Evolutionary conservation across 2,888 invertebrate species (phyloP).

Genomic region (Isoperla grammatica): DNA sequence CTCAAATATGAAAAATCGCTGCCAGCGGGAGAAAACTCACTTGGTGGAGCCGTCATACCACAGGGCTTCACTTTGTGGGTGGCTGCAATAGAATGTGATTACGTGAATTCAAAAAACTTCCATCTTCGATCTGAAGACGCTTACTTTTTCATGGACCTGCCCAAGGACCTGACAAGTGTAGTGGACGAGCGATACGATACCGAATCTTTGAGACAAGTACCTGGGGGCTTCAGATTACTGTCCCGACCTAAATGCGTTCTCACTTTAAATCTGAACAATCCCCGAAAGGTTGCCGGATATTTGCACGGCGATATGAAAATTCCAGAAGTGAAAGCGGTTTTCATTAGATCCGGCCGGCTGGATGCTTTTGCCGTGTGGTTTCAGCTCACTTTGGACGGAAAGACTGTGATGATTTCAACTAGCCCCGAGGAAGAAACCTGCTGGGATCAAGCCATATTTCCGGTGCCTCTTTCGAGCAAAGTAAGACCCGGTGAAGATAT

Average conservation of each 20-base stretch:
- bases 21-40: slow-evolving; percentile 32
- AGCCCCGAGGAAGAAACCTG: slow-evolving; percentile 44
- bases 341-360: slow-evolving; percentile 48
- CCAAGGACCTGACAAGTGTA: slow-evolving; percentile 31
- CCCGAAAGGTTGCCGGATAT: slow-evolving; percentile 46
- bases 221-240: slow-evolving; percentile 47
- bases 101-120: background rate
- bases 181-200: slow-evolving; percentile 60
- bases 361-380: slow-evolving; percentile 70
- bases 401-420: slow-evolving; percentile 44
- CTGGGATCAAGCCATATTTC: slow-evolving; percentile 76
- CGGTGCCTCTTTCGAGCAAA: slow-evolving; percentile 38
- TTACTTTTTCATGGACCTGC: slow-evolving; percentile 14
- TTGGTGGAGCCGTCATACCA: slow-evolving; percentile 53
- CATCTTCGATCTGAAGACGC: slow-evolving; percentile 49
- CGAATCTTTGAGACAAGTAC: slow-evolving; percentile 55
- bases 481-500: too few relatives aligned
- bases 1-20: background rate
- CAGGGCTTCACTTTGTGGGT: slow-evolving; percentile 57
- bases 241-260: slow-evolving; percentile 53
- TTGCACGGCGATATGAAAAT: slow-evolving; percentile 38
- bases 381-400: slow-evolving; percentile 60
- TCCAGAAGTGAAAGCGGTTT: slow-evolving; percentile 40
- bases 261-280: slow-evolving; percentile 58
- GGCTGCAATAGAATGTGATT: slow-evolving; percentile 54